Evolutionary conservation across 1,140 invertebrate genomes (phyloP).

Genomic region (Bombus pyrosoma): DNA sequence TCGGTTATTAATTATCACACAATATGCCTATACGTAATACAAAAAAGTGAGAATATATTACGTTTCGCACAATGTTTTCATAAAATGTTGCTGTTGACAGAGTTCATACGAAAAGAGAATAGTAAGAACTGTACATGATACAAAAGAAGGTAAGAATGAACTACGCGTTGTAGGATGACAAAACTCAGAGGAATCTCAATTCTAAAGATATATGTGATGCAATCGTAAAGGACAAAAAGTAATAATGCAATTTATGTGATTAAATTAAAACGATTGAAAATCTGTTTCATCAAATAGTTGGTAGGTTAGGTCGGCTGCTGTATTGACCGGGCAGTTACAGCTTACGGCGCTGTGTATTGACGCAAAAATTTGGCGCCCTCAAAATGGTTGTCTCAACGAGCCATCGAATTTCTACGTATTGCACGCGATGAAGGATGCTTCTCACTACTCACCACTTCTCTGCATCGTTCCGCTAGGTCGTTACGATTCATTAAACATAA

Average conservation of each 20-base stretch:
- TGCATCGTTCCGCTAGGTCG: constrained; percentile 69
- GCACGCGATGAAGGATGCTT: background rate
- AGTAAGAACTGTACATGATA: background rate
- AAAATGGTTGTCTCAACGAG: constrained; percentile 69
- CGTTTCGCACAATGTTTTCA: background rate
- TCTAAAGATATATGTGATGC: background rate
- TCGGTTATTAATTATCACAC: background rate
- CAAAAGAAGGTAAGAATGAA: background rate
- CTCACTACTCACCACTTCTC: constrained; percentile 70
- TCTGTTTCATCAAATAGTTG: constrained; percentile 37
- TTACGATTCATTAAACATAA: constrained; percentile 62
- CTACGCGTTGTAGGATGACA: background rate
- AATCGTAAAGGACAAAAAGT: background rate
- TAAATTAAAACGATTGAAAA: constrained; percentile 20
- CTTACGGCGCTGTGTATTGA: constrained; percentile 67
- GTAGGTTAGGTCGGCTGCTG: constrained; percentile 68
- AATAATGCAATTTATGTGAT: constrained; percentile 9
- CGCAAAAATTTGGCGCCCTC: constrained; percentile 73
- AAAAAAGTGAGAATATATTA: background rate
- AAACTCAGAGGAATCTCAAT: no score
- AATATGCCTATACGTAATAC: background rate
- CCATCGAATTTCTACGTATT: constrained; percentile 10
- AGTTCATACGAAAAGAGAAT: background rate
- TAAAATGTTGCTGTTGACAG: background rate
- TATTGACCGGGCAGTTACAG: constrained; percentile 64